These are phyloP conservation scores for Phylloscopus whistleri DNA, from an alignment of 2,113 vertebrate species.

Conservation along the genomic window DNA sequence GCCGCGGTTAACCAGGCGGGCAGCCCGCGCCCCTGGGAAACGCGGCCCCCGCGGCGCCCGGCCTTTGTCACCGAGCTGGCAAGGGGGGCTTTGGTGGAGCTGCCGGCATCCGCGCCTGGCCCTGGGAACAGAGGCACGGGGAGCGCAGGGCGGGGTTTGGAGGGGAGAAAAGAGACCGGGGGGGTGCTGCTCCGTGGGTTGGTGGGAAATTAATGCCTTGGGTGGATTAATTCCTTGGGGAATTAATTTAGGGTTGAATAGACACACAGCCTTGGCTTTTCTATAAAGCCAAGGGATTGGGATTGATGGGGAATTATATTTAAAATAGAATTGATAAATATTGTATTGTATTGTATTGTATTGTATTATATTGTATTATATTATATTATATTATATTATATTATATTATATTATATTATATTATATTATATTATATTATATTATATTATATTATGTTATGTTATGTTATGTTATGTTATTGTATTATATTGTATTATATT, in stretches of 20 bases:
- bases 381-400: too few species aligned
- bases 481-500: too few species aligned
- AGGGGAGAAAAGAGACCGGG: not conserved
- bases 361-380: too few species aligned
- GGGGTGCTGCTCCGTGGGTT: accelerated
- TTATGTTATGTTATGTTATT: too few species aligned
- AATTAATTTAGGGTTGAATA: not conserved
- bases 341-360: too few species aligned
- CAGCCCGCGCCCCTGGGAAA: not conserved
- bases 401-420: too few species aligned
- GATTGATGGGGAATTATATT: not conserved
- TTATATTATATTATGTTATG: too few species aligned
- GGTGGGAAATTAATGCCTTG: not conserved
- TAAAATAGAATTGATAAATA: not conserved
- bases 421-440: too few species aligned
- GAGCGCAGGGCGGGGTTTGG: not conserved
- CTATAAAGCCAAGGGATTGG: not conserved
- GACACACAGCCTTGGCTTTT: not conserved
- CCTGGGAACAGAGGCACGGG: not conserved
- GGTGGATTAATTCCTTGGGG: not conserved
- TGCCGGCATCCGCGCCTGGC: not conserved
- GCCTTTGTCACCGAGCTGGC: not conserved
- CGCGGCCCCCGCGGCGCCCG: not conserved
- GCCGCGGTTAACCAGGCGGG: slow-evolving; percentile 43
- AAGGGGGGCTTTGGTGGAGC: not conserved